These are phyloP conservation scores for Lophius piscatorius DNA, from an alignment of 2,113 vertebrate species.

Conservation along the genomic window DNA sequence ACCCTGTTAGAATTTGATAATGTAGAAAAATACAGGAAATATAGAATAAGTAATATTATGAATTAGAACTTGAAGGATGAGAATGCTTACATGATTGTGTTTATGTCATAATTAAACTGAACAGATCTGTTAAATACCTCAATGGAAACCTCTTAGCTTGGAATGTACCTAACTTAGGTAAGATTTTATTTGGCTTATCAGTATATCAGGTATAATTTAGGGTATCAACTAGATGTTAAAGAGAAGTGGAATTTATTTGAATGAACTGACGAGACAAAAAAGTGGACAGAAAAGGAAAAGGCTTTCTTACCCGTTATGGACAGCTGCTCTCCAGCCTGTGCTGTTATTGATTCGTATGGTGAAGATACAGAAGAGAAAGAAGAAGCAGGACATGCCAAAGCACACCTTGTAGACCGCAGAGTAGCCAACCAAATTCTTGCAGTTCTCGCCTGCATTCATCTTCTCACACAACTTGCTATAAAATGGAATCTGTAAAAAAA, in stretches of 20 bases:
- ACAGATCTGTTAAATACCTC: no score
- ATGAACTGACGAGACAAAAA: neutral
- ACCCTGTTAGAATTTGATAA: neutral
- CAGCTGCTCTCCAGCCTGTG: constrained; percentile 87
- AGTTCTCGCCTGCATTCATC: constrained; percentile 88
- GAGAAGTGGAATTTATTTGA: neutral
- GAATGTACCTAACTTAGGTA: no score
- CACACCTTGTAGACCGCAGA: constrained; percentile 96
- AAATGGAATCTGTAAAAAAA: constrained; percentile 86
- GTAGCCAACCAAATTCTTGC: constrained; percentile 91
- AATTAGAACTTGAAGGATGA: no score
- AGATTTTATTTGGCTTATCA: no score
- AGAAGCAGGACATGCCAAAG: constrained; percentile 98
- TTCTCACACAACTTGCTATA: constrained; percentile 85
- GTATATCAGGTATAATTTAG: neutral
- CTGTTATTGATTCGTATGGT: constrained; percentile 89
- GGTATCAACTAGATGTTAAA: neutral
- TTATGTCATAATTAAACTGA: no score
- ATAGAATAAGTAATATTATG: no score
- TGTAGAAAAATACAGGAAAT: neutral
- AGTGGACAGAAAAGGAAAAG: neutral
- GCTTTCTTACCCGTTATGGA: constrained; percentile 92
- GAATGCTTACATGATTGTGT: no score
- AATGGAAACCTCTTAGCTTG: no score
- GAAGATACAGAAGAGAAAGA: constrained; percentile 88